Conservation (phyloP, 2,113 vertebrate species). For the Ochotona princeps region DNA sequence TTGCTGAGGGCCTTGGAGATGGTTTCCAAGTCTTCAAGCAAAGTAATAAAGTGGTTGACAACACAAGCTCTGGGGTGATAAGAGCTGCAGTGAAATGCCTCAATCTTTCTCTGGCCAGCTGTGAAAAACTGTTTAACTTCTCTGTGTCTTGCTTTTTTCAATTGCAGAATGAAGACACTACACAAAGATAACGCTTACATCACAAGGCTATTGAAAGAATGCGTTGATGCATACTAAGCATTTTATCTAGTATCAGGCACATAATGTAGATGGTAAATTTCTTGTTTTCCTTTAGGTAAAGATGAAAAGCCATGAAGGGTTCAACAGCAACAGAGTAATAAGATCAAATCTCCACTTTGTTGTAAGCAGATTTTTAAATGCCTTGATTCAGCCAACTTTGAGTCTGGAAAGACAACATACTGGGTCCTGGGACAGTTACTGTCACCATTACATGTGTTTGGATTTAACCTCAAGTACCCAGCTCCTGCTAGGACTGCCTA, state of each 20-base stretch:
- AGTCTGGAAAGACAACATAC: background rate
- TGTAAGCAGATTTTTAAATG: background rate
- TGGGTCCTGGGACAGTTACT: background rate
- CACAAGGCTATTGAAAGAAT: background rate
- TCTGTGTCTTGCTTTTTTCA: background rate
- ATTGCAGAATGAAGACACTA: background rate
- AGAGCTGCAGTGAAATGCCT: background rate
- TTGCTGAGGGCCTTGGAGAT: background rate
- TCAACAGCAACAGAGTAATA: background rate
- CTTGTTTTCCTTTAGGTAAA: background rate
- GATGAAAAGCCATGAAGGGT: background rate
- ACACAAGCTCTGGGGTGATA: background rate
- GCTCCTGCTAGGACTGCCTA: background rate
- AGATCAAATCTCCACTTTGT: background rate
- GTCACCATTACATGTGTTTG: background rate
- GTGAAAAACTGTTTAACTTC: background rate
- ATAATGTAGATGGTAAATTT: background rate
- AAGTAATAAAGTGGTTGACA: background rate
- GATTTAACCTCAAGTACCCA: background rate
- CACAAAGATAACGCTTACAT: background rate
- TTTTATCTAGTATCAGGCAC: background rate
- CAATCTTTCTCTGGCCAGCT: background rate
- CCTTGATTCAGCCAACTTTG: background rate
- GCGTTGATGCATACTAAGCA: background rate
- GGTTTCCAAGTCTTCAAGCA: background rate